These are phyloP conservation scores for Drosophila nigritarsus DNA, from an alignment of 2,888 invertebrate species.

Conservation along the genomic window DNA sequence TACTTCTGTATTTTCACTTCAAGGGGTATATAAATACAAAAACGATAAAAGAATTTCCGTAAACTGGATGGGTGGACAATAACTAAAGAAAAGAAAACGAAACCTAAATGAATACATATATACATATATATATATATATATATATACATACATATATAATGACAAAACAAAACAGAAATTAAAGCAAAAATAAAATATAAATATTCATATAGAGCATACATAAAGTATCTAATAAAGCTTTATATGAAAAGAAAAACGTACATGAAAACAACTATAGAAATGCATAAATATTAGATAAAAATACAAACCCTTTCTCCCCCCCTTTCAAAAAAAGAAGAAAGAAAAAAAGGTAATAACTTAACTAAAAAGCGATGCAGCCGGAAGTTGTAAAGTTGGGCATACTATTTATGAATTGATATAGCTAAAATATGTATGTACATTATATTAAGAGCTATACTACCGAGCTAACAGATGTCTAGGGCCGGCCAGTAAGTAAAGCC, in stretches of 20 bases:
- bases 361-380: constrained; percentile 59
- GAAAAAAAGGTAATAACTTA: constrained; percentile 7
- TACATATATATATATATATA: constrained; percentile 12
- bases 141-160: constrained; percentile 14
- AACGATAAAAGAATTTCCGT: constrained; percentile 72
- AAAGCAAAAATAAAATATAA: constrained; percentile 39
- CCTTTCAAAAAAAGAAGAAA: background rate
- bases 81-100: constrained; percentile 74
- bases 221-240: constrained; percentile 42
- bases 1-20: constrained; percentile 16
- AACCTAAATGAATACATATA: constrained; percentile 41
- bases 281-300: constrained; percentile 19
- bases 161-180: constrained; percentile 20
- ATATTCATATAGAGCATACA: constrained; percentile 48
- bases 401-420: constrained; percentile 25
- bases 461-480: constrained; percentile 18
- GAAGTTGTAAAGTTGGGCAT: constrained; percentile 46
- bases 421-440: constrained; percentile 26
- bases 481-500: constrained; percentile 33
- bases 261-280: constrained; percentile 19
- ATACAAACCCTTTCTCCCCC: background rate
- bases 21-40: constrained; percentile 37
- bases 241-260: constrained; percentile 39
- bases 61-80: constrained; percentile 85
- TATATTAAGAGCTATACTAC: constrained; percentile 31